These are phyloP conservation scores for Lepas anatifera DNA, from an alignment of 2,888 invertebrate species.

Conservation along the genomic window DNA sequence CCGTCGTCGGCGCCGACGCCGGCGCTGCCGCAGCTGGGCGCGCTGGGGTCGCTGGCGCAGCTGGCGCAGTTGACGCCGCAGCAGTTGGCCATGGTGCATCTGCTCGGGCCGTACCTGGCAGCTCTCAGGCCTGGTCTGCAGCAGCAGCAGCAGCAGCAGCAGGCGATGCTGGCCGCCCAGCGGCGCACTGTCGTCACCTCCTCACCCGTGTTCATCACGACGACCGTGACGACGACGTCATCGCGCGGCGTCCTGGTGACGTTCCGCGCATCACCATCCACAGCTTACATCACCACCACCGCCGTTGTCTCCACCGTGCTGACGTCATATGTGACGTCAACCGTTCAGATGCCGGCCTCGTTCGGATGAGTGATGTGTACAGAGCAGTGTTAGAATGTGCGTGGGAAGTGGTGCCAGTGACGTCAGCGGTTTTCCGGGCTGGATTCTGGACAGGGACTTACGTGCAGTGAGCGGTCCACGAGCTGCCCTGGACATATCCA, in stretches of 20 bases:
- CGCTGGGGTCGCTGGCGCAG: constrained; percentile 14
- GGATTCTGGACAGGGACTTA: no score
- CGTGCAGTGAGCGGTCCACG: no score
- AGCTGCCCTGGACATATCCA: no score
- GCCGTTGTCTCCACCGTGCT: constrained; percentile 22
- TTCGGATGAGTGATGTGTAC: no score
- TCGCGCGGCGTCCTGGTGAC: constrained; percentile 23
- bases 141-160: constrained; percentile 46
- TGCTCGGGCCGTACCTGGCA: constrained; percentile 27
- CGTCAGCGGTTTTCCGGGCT: no score
- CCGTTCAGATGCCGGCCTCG: no score
- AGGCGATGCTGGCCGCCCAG: neutral
- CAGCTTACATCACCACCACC: constrained; percentile 23
- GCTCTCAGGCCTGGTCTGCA: constrained; percentile 42
- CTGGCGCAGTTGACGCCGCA: constrained; percentile 35
- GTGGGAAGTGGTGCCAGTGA: no score
- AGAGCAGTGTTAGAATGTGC: no score
- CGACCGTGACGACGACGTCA: constrained; percentile 60
- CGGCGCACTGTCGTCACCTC: constrained; percentile 62
- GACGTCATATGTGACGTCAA: constrained; percentile 21
- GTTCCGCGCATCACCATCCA: constrained; percentile 24
- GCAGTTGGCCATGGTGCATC: constrained; percentile 52
- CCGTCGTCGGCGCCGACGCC: constrained; percentile 11
- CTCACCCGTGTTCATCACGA: constrained; percentile 72
- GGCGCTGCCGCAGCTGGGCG: constrained; percentile 18